These are phyloP conservation scores for Malacoctenus gilli DNA, from an alignment of 2,797 vertebrate genomes.

Conservation along the genomic window DNA sequence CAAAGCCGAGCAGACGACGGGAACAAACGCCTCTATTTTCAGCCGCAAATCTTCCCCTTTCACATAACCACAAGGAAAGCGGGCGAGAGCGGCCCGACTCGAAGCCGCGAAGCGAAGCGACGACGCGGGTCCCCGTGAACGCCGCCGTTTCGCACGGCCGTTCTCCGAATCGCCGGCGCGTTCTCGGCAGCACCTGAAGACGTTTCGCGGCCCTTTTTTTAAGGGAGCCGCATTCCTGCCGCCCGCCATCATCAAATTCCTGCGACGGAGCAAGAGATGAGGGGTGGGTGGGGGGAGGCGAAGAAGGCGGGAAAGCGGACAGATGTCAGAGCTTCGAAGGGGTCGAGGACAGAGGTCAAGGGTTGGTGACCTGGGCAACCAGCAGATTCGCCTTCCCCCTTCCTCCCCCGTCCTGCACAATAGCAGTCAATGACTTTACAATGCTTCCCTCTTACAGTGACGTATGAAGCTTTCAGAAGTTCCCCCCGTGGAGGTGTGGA, in stretches of 20 bases:
- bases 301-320: slow-evolving; percentile 72
- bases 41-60: slow-evolving; percentile 10
- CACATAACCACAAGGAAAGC: neutral
- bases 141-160: slow-evolving; percentile 1
- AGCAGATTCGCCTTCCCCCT: slow-evolving; percentile 52
- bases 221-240: slow-evolving; percentile 47
- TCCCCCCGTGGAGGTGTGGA: neutral
- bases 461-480: slow-evolving; percentile 35
- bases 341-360: slow-evolving; percentile 75
- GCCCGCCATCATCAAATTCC: slow-evolving; percentile 57
- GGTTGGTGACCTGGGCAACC: slow-evolving; percentile 75
- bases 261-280: slow-evolving; percentile 36
- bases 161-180: neutral
- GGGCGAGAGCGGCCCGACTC: neutral
- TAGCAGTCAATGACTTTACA: slow-evolving; percentile 64
- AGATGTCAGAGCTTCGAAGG: slow-evolving; percentile 78
- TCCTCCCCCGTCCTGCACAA: slow-evolving; percentile 56
- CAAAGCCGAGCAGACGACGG: slow-evolving; percentile 48
- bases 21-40: slow-evolving; percentile 31
- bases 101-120: too few relatives aligned
- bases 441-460: slow-evolving; percentile 61
- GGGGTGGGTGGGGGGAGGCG: slow-evolving; percentile 1
- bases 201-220: slow-evolving; percentile 22
- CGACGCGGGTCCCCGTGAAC: too few relatives aligned
- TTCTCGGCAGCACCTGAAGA: slow-evolving; percentile 7